These are phyloP conservation scores for Argyrosomus regius DNA, from an alignment of 2,797 vertebrate genomes.

Conservation along the genomic window DNA sequence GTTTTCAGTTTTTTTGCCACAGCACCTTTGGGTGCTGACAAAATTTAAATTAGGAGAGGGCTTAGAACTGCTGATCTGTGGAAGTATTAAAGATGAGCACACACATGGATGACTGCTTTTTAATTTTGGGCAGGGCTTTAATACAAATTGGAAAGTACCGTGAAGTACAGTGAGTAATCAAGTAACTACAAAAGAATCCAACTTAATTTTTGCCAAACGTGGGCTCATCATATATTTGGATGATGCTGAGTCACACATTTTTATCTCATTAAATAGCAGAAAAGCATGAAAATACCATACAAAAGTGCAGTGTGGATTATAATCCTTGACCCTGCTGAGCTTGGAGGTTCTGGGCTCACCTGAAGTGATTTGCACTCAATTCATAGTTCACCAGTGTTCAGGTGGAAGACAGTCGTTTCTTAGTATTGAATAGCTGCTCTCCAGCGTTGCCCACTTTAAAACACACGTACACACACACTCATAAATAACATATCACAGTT, in stretches of 20 bases:
- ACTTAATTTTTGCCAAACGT: constrained; percentile 13
- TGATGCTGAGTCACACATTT: constrained; percentile 12
- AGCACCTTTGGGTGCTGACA: background rate
- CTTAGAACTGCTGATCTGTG: constrained; percentile 13
- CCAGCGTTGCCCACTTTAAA: background rate
- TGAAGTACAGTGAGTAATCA: constrained; percentile 9
- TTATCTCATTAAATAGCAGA: constrained; percentile 7
- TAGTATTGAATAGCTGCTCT: constrained; percentile 9
- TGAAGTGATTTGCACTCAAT: background rate
- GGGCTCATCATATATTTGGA: constrained; percentile 8
- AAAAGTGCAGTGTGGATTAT: background rate
- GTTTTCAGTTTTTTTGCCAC: background rate
- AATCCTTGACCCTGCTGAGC: background rate
- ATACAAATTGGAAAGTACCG: constrained; percentile 12
- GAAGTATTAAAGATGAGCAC: background rate
- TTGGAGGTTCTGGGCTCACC: background rate
- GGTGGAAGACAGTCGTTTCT: constrained; percentile 1
- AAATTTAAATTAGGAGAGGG: background rate
- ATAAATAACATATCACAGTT: constrained; percentile 15
- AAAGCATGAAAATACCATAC: background rate
- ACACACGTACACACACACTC: background rate
- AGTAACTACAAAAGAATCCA: background rate
- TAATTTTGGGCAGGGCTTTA: background rate
- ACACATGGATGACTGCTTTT: constrained; percentile 8
- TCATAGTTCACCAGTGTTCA: constrained; percentile 11